Evolutionary conservation across 2,888 invertebrate species (phyloP).

Genomic region (Mythimna loreyi): DNA sequence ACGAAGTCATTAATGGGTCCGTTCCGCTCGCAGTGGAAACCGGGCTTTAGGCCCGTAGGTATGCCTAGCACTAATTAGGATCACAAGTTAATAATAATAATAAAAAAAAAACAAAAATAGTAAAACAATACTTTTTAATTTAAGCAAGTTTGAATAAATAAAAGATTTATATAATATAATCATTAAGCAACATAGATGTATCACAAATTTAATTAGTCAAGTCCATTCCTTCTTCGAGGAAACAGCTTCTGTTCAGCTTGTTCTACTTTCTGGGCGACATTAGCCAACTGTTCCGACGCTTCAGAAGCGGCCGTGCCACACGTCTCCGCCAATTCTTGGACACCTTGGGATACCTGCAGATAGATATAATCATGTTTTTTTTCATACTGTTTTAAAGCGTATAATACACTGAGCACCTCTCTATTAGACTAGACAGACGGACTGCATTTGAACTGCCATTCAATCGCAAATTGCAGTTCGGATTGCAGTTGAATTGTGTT

Average conservation of each 20-base stretch:
- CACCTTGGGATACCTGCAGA: constrained; percentile 82
- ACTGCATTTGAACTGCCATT: no score
- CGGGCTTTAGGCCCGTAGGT: no score
- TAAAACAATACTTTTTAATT: constrained; percentile 53
- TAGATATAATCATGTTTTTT: neutral
- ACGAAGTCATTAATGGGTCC: no score
- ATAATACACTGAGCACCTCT: neutral
- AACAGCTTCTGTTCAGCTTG: constrained; percentile 82
- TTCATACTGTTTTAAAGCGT: neutral
- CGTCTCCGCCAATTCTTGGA: constrained; percentile 84
- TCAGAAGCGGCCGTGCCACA: constrained; percentile 83
- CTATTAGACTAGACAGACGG: no score
- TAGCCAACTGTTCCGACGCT: constrained; percentile 82
- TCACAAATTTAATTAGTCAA: constrained; percentile 73
- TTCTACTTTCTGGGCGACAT: constrained; percentile 84
- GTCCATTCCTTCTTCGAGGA: constrained; percentile 84
- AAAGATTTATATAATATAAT: constrained; percentile 29
- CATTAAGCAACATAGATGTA: constrained; percentile 32
- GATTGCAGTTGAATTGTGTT: no score
- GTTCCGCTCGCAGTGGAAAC: no score
- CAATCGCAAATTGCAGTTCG: no score
- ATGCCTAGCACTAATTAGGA: no score
- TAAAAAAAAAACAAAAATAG: neutral
- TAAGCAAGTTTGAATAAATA: constrained; percentile 46
- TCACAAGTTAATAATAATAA: no score